Percentiles rank a stretch among this genome's conserved stretches.
These are phyloP conservation scores for Labeo rohita DNA, from an alignment of 2,113 vertebrate genomes.

Conservation along the genomic window DNA sequence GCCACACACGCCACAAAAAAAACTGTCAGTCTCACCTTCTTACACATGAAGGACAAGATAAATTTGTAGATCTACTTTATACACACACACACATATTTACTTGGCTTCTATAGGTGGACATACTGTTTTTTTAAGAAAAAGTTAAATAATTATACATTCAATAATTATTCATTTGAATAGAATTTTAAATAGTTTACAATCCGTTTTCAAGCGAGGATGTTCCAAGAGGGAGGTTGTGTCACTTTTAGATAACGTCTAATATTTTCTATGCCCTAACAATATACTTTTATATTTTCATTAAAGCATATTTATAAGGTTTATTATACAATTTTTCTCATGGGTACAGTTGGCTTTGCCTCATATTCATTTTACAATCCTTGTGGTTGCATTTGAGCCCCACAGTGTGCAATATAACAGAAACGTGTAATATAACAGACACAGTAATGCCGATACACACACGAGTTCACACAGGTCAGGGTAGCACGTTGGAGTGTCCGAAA, in stretches of 20 bases:
- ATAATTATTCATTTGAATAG: neutral
- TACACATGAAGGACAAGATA: conserved; percentile 15
- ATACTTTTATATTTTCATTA: neutral
- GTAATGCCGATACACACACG: conserved; percentile 39
- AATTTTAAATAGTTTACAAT: neutral
- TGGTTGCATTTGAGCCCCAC: neutral
- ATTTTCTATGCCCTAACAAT: neutral
- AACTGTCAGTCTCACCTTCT: conserved; percentile 40
- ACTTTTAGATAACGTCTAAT: neutral
- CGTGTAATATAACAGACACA: neutral
- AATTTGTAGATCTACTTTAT: neutral
- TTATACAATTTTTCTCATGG: neutral
- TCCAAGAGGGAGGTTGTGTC: neutral
- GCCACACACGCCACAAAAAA: neutral
- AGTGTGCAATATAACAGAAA: neutral
- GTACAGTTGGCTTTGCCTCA: neutral
- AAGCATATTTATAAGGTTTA: neutral
- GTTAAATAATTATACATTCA: neutral
- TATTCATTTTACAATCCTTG: neutral
- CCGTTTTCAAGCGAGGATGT: neutral
- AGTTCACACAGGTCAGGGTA: conserved; percentile 62
- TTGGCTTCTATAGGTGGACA: neutral
- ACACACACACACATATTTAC: neutral
- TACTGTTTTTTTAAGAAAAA: neutral
- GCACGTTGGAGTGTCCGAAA: conserved; percentile 35